Conservation (phyloP, 2,113 vertebrate species). For the Salvelinus namaycush region DNA sequence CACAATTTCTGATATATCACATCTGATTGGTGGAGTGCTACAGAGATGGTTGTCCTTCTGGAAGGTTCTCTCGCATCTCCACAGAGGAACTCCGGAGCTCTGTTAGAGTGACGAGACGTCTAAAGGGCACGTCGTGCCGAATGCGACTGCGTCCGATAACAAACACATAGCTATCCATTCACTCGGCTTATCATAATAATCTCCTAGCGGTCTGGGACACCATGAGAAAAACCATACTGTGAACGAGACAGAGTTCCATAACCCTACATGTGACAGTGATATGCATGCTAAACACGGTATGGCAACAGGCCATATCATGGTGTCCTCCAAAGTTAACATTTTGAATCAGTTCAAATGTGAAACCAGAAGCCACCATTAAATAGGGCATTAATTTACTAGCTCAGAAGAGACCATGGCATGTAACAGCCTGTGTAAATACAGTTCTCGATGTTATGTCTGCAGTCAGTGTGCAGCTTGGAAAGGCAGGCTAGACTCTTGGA, state of each 20-base stretch:
- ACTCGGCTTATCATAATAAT: neutral
- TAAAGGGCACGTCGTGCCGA: slow-evolving; percentile 32
- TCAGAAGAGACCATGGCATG: no score
- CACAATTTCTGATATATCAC: no score
- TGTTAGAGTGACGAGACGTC: neutral
- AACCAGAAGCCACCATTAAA: no score
- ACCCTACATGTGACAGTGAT: neutral
- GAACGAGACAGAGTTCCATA: neutral
- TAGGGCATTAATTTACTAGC: no score
- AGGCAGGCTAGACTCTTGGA: neutral
- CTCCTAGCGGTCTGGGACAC: neutral
- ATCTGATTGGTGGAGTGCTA: no score
- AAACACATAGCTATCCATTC: slow-evolving; percentile 7
- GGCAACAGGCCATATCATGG: neutral
- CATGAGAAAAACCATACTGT: neutral
- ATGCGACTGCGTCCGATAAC: neutral
- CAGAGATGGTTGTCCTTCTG: no score
- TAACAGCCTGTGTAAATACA: no score
- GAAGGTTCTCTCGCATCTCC: no score
- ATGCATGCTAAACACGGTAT: neutral
- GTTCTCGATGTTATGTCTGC: neutral
- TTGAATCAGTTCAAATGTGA: no score
- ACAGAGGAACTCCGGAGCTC: no score
- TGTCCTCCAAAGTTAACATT: neutral
- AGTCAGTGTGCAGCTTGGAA: neutral